Conservation (phyloP, 2,888 invertebrate species). For the Biston stratarius region DNA sequence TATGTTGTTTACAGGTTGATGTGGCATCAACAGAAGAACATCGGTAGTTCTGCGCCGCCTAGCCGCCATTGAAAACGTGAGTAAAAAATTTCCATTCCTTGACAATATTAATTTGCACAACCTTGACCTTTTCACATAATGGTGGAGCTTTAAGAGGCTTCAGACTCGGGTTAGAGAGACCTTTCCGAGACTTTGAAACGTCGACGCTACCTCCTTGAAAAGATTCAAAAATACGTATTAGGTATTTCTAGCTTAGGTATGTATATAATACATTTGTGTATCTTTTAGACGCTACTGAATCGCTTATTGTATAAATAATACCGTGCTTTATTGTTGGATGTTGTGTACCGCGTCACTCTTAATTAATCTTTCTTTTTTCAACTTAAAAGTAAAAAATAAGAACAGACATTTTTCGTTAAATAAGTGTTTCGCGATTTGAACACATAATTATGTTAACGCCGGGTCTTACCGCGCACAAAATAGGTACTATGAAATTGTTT, state of each 20-base stretch:
- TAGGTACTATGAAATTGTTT: no score
- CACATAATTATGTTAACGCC: no score
- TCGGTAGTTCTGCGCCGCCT: constrained; percentile 65
- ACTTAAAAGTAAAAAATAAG: no score
- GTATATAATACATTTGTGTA: no score
- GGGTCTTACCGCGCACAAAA: no score
- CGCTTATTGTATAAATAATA: background rate
- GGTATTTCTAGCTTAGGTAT: no score
- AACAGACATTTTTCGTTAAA: no score
- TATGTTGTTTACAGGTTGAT: constrained; percentile 65
- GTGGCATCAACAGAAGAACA: constrained; percentile 49
- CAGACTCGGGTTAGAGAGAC: constrained; percentile 11
- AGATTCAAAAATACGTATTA: background rate
- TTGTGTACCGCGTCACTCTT: no score
- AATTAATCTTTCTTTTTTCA: no score
- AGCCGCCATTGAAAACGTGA: constrained; percentile 70
- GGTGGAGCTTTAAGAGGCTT: constrained; percentile 6
- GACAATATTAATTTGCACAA: constrained; percentile 16
- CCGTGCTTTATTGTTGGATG: background rate
- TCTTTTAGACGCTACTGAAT: background rate
- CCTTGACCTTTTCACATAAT: constrained; percentile 16
- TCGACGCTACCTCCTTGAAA: constrained; percentile 1
- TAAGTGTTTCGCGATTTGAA: no score
- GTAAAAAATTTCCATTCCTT: constrained; percentile 43
- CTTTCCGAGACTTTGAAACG: constrained; percentile 9